Evolutionary conservation across 1,140 invertebrate species (phyloP), one percentile per base, ranked within the genome.

Genomic region (Linepithema humile): DNA sequence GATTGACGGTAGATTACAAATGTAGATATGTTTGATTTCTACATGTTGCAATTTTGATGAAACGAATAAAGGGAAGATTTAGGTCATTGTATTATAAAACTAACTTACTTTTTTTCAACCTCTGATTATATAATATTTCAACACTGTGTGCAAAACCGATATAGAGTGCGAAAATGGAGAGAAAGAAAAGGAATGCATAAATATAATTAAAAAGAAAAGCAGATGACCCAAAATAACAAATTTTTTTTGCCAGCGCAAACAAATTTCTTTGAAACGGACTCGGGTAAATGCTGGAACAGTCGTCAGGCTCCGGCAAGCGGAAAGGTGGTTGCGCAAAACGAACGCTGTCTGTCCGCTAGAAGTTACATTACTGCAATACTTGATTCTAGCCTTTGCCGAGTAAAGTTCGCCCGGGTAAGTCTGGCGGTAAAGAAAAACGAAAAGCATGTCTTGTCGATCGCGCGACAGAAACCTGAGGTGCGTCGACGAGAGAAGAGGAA

Each of bases 241-340:
- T 74, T 73, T 29, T 57, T 5, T 12, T 3, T 53, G 6, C 15
- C 53, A n/a, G 17, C 32, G 9, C 20, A n/a, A 4, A 50, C n/a
- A n/a, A n/a, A n/a, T n/a, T n/a, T n/a, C 20, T 35, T 0, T 3
- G 12, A 40, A 38, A 0, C 12, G 15, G 70, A 43, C 12, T 38
- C 29, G 40, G 17, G 17, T 9, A 35, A 83, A 65, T 77, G 72
- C 23, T 26, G 9, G 26, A 35, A n/a, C 40, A 43, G 43, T 40
- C 59, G 80, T 50, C 7, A 67, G 26, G 73, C 32, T 62, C 26
- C 67, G 9, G 26, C 73, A 43, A 85, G 48, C 20, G 48, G 45
- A 70, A 86, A 85, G 43, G 1, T 20, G 23, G 43, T 80, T 80
- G 57, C 73, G 64, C 48, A 86, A 72, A 85, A 59, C 15, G 65